Conservation (phyloP, 2,797 vertebrate species). For the Xenentodon cancila region DNA sequence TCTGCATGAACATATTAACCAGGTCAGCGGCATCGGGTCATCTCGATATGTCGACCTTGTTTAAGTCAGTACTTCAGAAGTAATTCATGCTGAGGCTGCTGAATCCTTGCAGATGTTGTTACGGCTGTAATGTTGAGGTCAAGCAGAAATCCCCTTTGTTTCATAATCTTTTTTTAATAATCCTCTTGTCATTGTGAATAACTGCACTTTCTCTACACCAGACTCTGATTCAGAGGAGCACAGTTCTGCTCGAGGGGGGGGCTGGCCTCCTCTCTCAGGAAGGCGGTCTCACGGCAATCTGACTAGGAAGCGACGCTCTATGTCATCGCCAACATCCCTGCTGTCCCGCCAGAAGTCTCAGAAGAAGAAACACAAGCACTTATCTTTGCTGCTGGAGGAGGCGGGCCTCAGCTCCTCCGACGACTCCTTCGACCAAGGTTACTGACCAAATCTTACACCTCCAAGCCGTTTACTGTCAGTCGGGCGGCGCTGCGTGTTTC, state of each 20-base stretch:
- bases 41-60: background rate
- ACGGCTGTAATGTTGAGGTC: background rate
- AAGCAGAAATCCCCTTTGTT: conserved; percentile 14
- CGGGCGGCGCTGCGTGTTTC: conserved; percentile 37
- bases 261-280: conserved; percentile 86
- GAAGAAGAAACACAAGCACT: conserved; percentile 93
- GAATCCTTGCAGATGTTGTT: conserved; percentile 1
- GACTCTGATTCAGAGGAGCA: conserved; percentile 96
- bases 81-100: background rate
- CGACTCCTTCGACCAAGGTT: conserved; percentile 99
- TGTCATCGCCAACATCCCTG: conserved; percentile 76
- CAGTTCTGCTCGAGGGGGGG: conserved; percentile 85
- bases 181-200: conserved; percentile 32
- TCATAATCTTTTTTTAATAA: conserved; percentile 16
- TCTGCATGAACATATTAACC: no score
- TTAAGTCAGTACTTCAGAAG: background rate
- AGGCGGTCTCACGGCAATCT: conserved; percentile 65
- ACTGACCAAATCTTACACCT: conserved; percentile 85
- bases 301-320: conserved; percentile 80
- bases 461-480: conserved; percentile 46
- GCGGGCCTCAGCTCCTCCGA: conserved; percentile 93
- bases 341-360: conserved; percentile 81
- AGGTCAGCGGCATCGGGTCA: background rate
- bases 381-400: conserved; percentile 93
- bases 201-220: conserved; percentile 74